phyloP scores from a whole-genome alignment of 2,113 vertebrate genomes.

The Zapus hudsonius region DNA sequence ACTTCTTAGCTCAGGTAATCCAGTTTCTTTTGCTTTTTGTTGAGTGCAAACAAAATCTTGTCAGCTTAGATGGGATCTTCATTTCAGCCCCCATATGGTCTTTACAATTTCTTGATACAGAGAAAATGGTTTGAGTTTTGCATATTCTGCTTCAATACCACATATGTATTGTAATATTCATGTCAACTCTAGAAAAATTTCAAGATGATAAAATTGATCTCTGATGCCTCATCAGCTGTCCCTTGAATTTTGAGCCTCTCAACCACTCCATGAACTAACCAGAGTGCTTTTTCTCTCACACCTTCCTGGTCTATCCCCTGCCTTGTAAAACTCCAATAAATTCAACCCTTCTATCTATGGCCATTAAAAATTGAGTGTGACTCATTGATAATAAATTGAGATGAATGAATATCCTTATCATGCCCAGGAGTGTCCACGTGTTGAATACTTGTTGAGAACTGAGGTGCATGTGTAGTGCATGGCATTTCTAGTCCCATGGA shows the following conservation, averaged over 20 bases:
- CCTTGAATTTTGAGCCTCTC: neutral
- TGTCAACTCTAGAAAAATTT: neutral
- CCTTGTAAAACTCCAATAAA: neutral
- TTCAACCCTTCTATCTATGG: neutral
- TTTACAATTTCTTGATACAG: neutral
- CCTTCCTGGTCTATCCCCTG: neutral
- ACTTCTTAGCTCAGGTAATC: neutral
- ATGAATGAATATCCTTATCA: neutral
- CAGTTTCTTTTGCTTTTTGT: conserved; percentile 2
- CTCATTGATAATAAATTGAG: neutral
- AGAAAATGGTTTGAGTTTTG: neutral
- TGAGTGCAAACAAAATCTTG: neutral
- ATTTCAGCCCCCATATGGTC: neutral
- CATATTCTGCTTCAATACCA: neutral
- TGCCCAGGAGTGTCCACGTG: neutral
- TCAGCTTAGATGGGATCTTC: neutral
- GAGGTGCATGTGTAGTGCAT: neutral
- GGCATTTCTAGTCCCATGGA: neutral
- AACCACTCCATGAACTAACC: neutral
- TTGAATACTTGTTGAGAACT: neutral
- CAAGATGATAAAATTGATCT: neutral
- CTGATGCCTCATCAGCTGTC: neutral
- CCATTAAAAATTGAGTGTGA: neutral
- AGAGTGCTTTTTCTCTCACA: neutral
- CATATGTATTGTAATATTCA: neutral